These are phyloP conservation scores for Cenopis cana DNA, from an alignment of 2,888 invertebrate genomes.

Conservation along the genomic window DNA sequence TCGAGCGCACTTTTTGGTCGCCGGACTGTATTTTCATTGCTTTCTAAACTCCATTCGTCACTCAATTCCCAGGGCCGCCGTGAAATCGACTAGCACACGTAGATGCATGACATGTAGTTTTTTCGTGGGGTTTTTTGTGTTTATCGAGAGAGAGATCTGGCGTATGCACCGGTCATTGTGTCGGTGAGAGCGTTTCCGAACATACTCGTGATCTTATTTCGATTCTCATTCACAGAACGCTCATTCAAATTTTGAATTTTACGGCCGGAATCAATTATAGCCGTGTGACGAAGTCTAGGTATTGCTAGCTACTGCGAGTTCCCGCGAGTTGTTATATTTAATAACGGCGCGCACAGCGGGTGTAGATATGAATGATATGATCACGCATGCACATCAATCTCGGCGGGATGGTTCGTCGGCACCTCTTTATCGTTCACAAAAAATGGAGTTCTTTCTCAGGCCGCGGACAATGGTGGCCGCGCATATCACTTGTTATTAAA, in stretches of 20 bases:
- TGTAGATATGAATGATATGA: slow-evolving; percentile 70
- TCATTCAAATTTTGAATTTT: slow-evolving; percentile 82
- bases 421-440: slow-evolving; percentile 80
- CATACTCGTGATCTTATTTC: slow-evolving; percentile 79
- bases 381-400: slow-evolving; percentile 79
- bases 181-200: slow-evolving; percentile 65
- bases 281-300: slow-evolving; percentile 73
- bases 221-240: slow-evolving; percentile 71
- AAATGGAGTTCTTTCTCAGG: slow-evolving; percentile 81
- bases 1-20: slow-evolving; percentile 72
- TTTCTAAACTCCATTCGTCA: slow-evolving; percentile 81
- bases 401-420: slow-evolving; percentile 77
- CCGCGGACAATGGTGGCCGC: slow-evolving; percentile 72
- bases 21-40: slow-evolving; percentile 80
- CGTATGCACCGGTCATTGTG: slow-evolving; percentile 79
- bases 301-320: slow-evolving; percentile 64
- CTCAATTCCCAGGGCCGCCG: slow-evolving; percentile 83
- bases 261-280: slow-evolving; percentile 78
- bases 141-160: slow-evolving; percentile 80
- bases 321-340: slow-evolving; percentile 12
- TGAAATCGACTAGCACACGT: slow-evolving; percentile 84
- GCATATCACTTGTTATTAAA: slow-evolving; percentile 83
- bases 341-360: slow-evolving; percentile 71
- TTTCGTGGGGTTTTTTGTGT: slow-evolving; percentile 78
- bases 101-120: slow-evolving; percentile 85